These are phyloP conservation scores for Triops longicaudatus DNA, from an alignment of 1,140 invertebrate species.

Conservation along the genomic window DNA sequence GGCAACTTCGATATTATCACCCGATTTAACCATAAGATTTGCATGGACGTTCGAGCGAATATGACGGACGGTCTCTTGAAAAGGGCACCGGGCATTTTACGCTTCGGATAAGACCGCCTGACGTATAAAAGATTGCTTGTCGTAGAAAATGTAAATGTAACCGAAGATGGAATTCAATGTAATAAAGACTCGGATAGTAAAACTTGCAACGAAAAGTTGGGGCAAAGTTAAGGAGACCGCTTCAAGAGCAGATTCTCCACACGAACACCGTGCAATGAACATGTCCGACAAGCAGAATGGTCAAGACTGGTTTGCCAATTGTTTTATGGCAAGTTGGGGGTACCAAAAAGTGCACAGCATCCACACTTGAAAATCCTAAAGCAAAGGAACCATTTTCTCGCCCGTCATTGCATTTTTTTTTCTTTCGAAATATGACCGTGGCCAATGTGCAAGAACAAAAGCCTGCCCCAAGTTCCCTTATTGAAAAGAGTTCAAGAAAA, in stretches of 20 bases:
- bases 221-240: neutral
- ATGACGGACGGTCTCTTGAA: too few relatives aligned
- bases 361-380: neutral
- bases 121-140: too few relatives aligned
- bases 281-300: neutral
- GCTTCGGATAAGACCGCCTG: too few relatives aligned
- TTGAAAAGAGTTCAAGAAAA: neutral
- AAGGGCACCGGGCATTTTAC: too few relatives aligned
- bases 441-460: neutral
- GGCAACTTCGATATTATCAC: too few relatives aligned
- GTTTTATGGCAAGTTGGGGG: neutral
- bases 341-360: neutral
- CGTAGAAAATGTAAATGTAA: too few relatives aligned
- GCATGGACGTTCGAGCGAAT: too few relatives aligned
- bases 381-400: neutral
- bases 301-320: neutral
- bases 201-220: neutral
- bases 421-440: neutral
- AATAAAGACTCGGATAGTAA: neutral
- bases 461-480: neutral
- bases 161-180: too few relatives aligned
- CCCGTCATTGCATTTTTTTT: neutral
- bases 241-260: neutral
- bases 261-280: neutral
- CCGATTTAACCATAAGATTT: too few relatives aligned